Percentiles rank a stretch among this genome's conserved stretches.
phyloP scores from a whole-genome alignment of 2,797 vertebrate genomes.

The Lagocephalus sceleratus region DNA sequence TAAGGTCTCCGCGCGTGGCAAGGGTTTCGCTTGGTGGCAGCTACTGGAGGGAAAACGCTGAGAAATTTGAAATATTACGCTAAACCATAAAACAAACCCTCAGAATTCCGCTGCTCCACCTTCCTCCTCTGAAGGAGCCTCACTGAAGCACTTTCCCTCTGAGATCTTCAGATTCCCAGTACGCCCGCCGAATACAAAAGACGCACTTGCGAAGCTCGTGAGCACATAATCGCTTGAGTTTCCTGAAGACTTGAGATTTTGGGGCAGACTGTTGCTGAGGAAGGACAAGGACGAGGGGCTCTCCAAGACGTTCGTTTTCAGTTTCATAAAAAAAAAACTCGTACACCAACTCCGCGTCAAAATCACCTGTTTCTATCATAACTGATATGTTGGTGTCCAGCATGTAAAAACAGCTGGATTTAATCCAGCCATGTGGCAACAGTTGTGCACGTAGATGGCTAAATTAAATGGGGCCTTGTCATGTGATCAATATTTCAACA shows the following conservation, averaged over 20 bases:
- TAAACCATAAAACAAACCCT: conserved; percentile 44
- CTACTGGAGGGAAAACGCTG: conserved; percentile 44
- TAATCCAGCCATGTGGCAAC: too few relatives aligned
- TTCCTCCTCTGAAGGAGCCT: conserved; percentile 39
- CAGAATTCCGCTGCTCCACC: conserved; percentile 35
- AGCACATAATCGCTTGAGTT: conserved; percentile 48
- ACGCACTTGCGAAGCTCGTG: conserved; percentile 42
- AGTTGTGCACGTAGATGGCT: conserved; percentile 51
- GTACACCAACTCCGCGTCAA: conserved; percentile 46
- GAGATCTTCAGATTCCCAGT: conserved; percentile 29
- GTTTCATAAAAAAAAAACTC: conserved; percentile 20
- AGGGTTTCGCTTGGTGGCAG: conserved; percentile 45
- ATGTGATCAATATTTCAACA: conserved; percentile 61
- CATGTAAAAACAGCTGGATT: too few relatives aligned
- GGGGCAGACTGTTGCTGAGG: conserved; percentile 13
- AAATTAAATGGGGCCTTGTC: conserved; percentile 37
- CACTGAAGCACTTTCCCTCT: conserved; percentile 40
- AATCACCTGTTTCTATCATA: conserved; percentile 49
- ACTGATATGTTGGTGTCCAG: conserved; percentile 52
- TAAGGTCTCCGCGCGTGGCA: conserved; percentile 41
- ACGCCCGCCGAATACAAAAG: conserved; percentile 25
- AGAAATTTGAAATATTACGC: conserved; percentile 32
- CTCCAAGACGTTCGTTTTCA: conserved; percentile 20
- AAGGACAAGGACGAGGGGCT: conserved; percentile 30
- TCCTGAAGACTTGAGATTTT: conserved; percentile 32